A percentile compares a stretch with the other conserved stretches of the same genome.
Conservation (phyloP, 2,797 vertebrate species). For the Hypotaenidia okinawae region DNA sequence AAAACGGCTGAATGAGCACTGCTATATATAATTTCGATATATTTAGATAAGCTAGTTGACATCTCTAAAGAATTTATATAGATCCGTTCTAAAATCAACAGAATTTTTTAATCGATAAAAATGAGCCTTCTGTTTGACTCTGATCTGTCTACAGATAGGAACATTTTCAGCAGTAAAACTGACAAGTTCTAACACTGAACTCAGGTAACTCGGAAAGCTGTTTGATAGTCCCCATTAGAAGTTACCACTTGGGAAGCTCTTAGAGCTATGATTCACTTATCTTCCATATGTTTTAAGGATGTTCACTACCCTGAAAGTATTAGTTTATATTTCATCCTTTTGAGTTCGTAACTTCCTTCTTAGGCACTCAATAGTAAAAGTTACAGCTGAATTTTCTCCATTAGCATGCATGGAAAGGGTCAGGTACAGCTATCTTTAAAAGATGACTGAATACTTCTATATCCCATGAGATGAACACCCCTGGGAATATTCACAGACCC, state of each 20-base stretch:
- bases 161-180: neutral
- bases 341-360: neutral
- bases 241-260: neutral
- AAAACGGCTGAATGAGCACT: neutral
- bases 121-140: neutral
- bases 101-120: neutral
- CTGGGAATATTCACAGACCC: neutral
- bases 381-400: neutral
- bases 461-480: neutral
- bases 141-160: neutral
- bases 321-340: neutral
- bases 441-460: neutral
- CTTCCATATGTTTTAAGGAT: neutral
- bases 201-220: neutral
- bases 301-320: neutral
- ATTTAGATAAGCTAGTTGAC: neutral
- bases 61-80: neutral
- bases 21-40: neutral
- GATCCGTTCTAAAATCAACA: neutral
- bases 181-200: neutral
- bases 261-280: neutral
- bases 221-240: neutral
- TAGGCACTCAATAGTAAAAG: neutral
- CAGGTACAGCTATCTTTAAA: neutral
- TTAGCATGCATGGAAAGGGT: fast-evolving